Percentiles rank a stretch among this genome's conserved stretches.
These are phyloP conservation scores for Holocentrus rufus DNA, from an alignment of 2,797 vertebrate genomes.

Conservation along the genomic window DNA sequence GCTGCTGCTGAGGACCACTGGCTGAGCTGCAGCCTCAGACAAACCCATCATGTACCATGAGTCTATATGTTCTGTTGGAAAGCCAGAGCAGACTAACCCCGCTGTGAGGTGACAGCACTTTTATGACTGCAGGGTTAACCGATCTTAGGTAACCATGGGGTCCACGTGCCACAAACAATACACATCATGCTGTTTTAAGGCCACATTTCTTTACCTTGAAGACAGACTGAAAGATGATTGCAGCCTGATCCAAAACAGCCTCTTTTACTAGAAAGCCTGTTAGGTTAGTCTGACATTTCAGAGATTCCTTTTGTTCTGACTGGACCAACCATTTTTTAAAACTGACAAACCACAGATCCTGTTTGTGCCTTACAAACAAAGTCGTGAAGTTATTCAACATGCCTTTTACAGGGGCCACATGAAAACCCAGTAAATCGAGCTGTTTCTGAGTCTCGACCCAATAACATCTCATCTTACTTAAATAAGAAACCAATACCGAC, in stretches of 20 bases:
- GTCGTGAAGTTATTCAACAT: too few species aligned
- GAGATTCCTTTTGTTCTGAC: constrained; percentile 31
- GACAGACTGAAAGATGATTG: constrained; percentile 30
- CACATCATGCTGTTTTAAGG: constrained; percentile 54
- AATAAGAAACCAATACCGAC: constrained; percentile 25
- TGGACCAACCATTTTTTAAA: not conserved
- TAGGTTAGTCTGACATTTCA: constrained; percentile 31
- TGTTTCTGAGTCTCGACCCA: not conserved
- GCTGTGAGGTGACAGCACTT: constrained; percentile 65
- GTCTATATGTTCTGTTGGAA: constrained; percentile 31
- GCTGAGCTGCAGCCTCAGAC: constrained; percentile 8
- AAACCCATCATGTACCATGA: constrained; percentile 33
- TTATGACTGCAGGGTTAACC: constrained; percentile 68
- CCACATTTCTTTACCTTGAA: constrained; percentile 43
- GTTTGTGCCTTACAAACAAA: too few species aligned
- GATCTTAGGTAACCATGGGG: constrained; percentile 44
- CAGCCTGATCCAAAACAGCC: constrained; percentile 33
- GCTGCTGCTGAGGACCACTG: not conserved
- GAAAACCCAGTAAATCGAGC: too few species aligned
- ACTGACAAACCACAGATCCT: constrained; percentile 30
- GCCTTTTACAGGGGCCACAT: too few species aligned
- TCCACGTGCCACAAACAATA: constrained; percentile 59
- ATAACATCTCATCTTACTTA: not conserved
- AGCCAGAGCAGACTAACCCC: constrained; percentile 10
- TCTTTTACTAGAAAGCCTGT: constrained; percentile 43